Conservation (phyloP, 2,113 vertebrate genomes). For the Psittacula cyanocephala region DNA sequence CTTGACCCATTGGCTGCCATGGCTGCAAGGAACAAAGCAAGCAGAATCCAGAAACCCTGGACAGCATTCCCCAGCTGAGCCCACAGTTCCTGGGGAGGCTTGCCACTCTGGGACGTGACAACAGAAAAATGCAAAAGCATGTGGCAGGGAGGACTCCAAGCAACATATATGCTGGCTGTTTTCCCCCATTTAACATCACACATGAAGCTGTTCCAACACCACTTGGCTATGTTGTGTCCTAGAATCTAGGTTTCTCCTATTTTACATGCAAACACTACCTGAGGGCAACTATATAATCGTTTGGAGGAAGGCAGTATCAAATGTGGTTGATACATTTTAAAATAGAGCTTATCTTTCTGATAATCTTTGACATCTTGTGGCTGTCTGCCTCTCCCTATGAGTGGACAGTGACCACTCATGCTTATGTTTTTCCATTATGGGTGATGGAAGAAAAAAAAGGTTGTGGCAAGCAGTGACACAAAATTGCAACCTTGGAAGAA, state of each 20-base stretch:
- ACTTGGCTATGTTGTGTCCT: neutral
- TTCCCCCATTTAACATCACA: neutral
- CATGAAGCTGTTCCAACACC: neutral
- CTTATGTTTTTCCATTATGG: accelerated
- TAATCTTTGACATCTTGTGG: neutral
- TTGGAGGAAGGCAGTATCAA: neutral
- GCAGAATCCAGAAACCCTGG: neutral
- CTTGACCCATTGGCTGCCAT: neutral
- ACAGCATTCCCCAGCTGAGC: neutral
- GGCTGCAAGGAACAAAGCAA: neutral
- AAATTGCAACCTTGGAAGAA: neutral
- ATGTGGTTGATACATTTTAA: neutral
- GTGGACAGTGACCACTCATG: neutral
- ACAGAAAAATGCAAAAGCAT: neutral
- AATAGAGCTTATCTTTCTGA: neutral
- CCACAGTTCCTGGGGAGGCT: neutral
- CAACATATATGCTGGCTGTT: neutral
- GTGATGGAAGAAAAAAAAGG: neutral
- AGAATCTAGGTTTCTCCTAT: neutral
- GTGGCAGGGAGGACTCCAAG: neutral
- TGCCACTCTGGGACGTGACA: accelerated
- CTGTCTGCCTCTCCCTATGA: neutral
- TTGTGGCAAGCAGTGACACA: neutral
- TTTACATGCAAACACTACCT: neutral
- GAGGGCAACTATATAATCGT: neutral